phyloP scores from a whole-genome alignment of 2,888 invertebrate genomes.

The Melinopterus prodromus region DNA sequence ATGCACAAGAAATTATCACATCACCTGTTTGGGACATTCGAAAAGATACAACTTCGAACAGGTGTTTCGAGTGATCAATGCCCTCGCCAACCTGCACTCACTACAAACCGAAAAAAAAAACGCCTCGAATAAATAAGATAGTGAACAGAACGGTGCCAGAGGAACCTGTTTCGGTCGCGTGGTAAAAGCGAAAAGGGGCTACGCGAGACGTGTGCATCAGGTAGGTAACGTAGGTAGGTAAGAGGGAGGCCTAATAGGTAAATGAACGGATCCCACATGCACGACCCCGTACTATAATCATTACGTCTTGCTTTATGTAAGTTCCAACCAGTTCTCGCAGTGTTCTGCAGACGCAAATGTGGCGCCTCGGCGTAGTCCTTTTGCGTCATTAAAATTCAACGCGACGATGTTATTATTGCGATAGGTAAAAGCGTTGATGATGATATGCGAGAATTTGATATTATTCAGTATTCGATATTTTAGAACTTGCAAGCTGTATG shows the following conservation, averaged over 20 bases:
- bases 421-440: too few species aligned
- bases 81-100: not conserved
- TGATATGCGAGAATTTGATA: too few species aligned
- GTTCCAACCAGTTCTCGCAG: too few species aligned
- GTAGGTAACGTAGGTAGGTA: not conserved
- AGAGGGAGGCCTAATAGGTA: not conserved
- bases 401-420: too few species aligned
- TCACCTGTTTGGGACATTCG: not conserved
- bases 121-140: not conserved
- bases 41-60: not conserved
- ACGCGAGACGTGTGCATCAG: not conserved
- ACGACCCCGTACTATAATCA: not conserved
- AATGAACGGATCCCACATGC: not conserved
- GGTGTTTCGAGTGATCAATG: not conserved
- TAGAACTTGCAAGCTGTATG: too few species aligned
- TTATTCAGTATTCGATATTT: too few species aligned
- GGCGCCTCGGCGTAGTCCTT: too few species aligned
- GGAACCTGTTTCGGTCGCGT: not conserved
- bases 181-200: not conserved
- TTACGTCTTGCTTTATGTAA: not conserved
- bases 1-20: not conserved
- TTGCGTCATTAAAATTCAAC: too few species aligned
- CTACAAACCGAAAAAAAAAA: not conserved
- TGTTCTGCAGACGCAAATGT: too few species aligned
- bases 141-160: slow-evolving; percentile 4